phyloP scores from a whole-genome alignment of 2,113 vertebrate species.

The Gnathonemus longibarbis region DNA sequence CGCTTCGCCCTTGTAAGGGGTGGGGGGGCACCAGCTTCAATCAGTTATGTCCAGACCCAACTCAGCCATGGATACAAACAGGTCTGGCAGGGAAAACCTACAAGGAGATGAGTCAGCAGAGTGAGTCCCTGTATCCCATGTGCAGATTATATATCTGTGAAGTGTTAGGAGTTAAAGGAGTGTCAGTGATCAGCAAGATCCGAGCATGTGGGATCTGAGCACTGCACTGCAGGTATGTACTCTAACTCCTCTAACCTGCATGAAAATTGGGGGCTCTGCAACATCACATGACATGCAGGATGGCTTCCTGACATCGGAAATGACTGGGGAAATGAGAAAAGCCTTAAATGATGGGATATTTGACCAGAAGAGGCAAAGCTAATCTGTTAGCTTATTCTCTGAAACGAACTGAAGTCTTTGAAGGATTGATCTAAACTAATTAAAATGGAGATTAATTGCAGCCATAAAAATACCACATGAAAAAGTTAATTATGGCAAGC shows the following conservation, averaged over 20 bases:
- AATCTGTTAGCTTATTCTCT: background rate
- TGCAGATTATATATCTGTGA: background rate
- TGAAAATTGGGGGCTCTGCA: background rate
- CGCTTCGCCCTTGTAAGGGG: background rate
- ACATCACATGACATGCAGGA: background rate
- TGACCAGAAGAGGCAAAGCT: background rate
- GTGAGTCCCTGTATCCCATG: background rate
- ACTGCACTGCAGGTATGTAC: background rate
- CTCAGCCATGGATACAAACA: background rate
- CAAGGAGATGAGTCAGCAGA: background rate
- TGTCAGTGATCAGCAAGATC: background rate
- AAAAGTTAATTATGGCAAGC: background rate
- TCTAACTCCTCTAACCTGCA: background rate
- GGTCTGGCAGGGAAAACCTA: background rate
- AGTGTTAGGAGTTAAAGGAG: background rate
- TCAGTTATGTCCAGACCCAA: background rate
- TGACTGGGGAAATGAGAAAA: background rate
- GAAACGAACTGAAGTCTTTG: background rate
- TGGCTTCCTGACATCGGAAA: background rate
- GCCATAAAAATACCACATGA: background rate
- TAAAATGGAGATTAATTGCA: background rate
- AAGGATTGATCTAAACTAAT: background rate
- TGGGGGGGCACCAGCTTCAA: background rate
- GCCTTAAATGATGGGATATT: background rate
- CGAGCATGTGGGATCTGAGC: background rate